Conservation (phyloP, 2,113 vertebrate species). For the Mastomys natalensis region DNA sequence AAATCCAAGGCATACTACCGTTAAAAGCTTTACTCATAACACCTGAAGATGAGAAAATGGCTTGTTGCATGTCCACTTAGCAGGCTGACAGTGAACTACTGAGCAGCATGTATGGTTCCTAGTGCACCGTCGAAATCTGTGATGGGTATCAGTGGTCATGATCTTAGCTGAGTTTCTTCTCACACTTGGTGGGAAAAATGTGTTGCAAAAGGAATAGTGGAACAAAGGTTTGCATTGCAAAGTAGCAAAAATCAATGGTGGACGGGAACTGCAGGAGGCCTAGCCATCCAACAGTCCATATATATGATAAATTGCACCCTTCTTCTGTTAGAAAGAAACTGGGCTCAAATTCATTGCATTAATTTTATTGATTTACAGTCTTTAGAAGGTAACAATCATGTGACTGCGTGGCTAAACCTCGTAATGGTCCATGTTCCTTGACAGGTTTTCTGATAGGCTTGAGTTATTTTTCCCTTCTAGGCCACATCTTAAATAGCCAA, state of each 20-base stretch:
- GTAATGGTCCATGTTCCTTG: conserved; percentile 55
- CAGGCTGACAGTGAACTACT: background rate
- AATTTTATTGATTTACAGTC: conserved; percentile 74
- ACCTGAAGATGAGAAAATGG: background rate
- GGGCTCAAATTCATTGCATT: conserved; percentile 59
- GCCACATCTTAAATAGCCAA: conserved; percentile 47
- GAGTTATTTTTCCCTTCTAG: conserved; percentile 1
- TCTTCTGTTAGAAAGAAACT: conserved; percentile 28
- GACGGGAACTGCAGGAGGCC: conserved; percentile 23
- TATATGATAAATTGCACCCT: conserved; percentile 29
- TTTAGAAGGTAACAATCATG: conserved; percentile 62
- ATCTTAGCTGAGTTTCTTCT: conserved; percentile 49
- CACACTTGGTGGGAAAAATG: background rate
- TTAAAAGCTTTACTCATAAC: background rate
- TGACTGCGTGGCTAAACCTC: conserved; percentile 49
- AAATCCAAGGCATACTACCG: background rate
- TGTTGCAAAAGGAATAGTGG: conserved; percentile 22
- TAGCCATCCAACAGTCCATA: background rate
- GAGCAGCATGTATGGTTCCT: background rate
- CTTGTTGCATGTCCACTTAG: background rate
- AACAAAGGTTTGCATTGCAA: conserved; percentile 42
- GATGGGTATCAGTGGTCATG: background rate
- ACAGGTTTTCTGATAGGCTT: conserved; percentile 62
- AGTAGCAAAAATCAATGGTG: conserved; percentile 46
- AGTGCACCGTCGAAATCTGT: background rate